Percentiles rank a stretch among this genome's conserved stretches.
These are phyloP conservation scores for Bombus terrestris DNA, from an alignment of 1,140 invertebrate species.

Conservation along the genomic window DNA sequence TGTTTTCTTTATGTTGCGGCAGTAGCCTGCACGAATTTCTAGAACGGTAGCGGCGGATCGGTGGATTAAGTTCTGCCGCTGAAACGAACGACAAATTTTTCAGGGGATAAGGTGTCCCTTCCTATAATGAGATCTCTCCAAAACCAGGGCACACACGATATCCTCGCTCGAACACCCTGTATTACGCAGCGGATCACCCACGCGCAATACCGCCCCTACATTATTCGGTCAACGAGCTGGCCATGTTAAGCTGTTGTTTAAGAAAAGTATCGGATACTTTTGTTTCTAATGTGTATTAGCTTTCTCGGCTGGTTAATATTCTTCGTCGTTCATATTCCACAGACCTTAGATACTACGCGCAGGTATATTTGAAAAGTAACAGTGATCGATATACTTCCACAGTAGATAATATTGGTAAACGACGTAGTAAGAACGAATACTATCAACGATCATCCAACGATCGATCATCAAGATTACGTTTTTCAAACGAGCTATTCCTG, in stretches of 20 bases:
- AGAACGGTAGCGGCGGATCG: constrained; percentile 65
- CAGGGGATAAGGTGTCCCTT: constrained; percentile 64
- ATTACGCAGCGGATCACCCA: constrained; percentile 65
- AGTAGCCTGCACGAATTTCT: constrained; percentile 20
- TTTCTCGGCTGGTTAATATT: no score
- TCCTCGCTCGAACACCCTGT: constrained; percentile 62
- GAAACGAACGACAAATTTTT: constrained; percentile 64
- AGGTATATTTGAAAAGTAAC: background rate
- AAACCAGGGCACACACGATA: constrained; percentile 55
- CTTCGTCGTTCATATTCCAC: background rate
- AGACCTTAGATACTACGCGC: background rate
- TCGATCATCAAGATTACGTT: background rate
- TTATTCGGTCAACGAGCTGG: constrained; percentile 31
- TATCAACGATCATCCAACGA: background rate
- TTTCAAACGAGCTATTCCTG: background rate
- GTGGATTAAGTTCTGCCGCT: constrained; percentile 64
- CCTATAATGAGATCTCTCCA: constrained; percentile 45
- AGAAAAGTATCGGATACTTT: background rate
- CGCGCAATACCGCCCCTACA: constrained; percentile 47
- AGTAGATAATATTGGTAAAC: background rate
- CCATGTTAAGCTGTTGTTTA: background rate
- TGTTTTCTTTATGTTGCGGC: constrained; percentile 37
- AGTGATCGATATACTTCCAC: background rate
- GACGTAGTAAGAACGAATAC: background rate
- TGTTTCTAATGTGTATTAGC: background rate